Evolutionary conservation across 2,797 vertebrate genomes (phyloP), one percentile per base, ranked within the genome.

Genomic region (Myotis findleyi): DNA sequence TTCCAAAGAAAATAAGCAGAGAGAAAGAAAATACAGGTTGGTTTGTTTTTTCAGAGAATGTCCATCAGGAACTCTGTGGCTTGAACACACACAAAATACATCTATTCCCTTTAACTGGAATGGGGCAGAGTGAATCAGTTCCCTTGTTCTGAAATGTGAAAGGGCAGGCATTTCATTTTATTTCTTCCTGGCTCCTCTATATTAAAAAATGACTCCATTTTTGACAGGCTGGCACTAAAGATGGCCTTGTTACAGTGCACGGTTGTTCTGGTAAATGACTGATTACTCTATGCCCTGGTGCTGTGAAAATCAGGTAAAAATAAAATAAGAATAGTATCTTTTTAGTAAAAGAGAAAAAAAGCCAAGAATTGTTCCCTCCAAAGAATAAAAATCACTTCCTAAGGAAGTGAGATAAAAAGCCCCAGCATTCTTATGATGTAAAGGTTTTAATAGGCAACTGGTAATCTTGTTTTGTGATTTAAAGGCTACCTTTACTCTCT

Each of bases 141-240:
- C 88, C 21, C n/a, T 21, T 92, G 18, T 87, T 88, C 66, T 87
- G 57, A 95, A 94, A 86, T 87, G 91, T 86, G 83, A 95, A 97
- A 97, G 91, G 95, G 66, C 75, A 92, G 23, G 57, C 30, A 49
- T 95, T 96, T 95, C 88, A 95, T 96, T 96, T 93, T 96, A 90
- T 92, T 93, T 96, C 44, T 77, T 86, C 23, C 55, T 49, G 41
- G 23, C 21, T 95, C 80, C 27, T 84, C 57, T 77, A 21, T 6
- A 57, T 89, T 73, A 91, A 89, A 88, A 91, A 96, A 86, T 91
- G 77, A 94, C 51, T 88, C 69, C 3, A 0, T 33, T 72, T 89
- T 84, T 97, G 88, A 96, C 59, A 83, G 53, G 82, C 21, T 49
- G 71, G 21, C 3, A 7, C 55, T 51, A 23, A 59, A 76, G 47